Conservation (phyloP, 2,113 vertebrate genomes). For the Vidua macroura region DNA sequence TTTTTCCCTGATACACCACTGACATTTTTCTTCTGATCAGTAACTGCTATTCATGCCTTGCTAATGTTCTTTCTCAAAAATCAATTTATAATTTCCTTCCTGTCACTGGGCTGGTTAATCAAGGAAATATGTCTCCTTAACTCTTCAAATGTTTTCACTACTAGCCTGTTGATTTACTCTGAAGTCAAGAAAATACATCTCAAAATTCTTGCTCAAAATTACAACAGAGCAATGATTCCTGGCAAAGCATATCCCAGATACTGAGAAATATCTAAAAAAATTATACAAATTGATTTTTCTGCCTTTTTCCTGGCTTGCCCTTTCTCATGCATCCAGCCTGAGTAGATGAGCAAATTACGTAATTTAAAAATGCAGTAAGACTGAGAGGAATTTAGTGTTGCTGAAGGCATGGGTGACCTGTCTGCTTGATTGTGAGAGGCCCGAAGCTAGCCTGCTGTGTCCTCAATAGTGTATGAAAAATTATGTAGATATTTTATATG, state of each 20-base stretch:
- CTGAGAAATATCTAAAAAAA: background rate
- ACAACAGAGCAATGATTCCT: background rate
- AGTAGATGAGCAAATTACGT: background rate
- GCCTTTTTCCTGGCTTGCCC: background rate
- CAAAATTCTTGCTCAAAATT: background rate
- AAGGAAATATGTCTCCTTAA: slow-evolving; percentile 12
- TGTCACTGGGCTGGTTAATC: slow-evolving; percentile 55
- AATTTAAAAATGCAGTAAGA: background rate
- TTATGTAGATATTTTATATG: background rate
- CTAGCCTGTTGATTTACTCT: background rate
- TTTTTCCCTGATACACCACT: background rate
- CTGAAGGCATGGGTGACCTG: background rate
- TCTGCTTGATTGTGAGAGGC: background rate
- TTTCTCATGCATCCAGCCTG: background rate
- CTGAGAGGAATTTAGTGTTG: background rate
- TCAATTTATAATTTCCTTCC: slow-evolving; percentile 55
- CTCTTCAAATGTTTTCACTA: background rate
- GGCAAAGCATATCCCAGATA: background rate
- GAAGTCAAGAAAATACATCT: background rate
- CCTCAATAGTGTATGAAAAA: background rate
- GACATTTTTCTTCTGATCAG: slow-evolving; percentile 44
- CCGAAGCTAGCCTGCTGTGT: background rate
- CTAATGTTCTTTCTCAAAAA: slow-evolving; percentile 57
- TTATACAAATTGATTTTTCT: background rate
- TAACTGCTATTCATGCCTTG: background rate